Base-by-base conservation (phyloP, 2,113 vertebrate genomes). In the Lagenorhynchus albirostris region DNA sequence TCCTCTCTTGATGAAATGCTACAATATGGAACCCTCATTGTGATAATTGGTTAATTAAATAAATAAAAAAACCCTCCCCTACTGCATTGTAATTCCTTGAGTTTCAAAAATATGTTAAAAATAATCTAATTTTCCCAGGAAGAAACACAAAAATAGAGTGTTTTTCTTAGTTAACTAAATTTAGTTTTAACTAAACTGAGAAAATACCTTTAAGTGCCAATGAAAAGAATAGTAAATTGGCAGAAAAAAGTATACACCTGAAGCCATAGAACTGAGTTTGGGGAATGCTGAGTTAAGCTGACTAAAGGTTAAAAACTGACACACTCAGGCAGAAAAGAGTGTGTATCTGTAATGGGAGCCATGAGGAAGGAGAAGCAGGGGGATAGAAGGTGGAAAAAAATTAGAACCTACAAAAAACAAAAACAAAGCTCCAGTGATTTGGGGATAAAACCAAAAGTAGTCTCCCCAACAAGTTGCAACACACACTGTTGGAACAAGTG, bases 101-200 rank as follows among this genome's bases (percentile, higher is more conserved):
- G 20, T 90, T 86, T 63, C 31, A 70, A 68, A 89, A 68, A 31
- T 87, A 70, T 63, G 90, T 94, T 90, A 29, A n/a, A 77, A 96
- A 50, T 58, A 58, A 89, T 63, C 8, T 11, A 3, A 55, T 63
- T 81, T 76, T 38, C n/a, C 68, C 21, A 93, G 18, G 33, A 92
- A 77, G 14, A 44, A 47, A 68, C 47, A 86, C 38, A 71, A 58
- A 23, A 83, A 77, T 44, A 71, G 18, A 71, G 23, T 81, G 41
- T 47, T 80, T 58, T 58, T 12, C 6, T 58, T 36, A 80, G n/a
- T 13, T 58, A 80, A 36, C 33, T 55, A 55, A 80, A 80, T 80
- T 55, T 26, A 80, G 53, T n/a, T 26, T 80, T 70, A 79, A 63
- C 7, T 67, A 36, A 41, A 89, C 85, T 53, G 20, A 91, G 17